These are phyloP conservation scores for Ctenopoma kingsleyae DNA, from an alignment of 2,797 vertebrate genomes.

Conservation along the genomic window DNA sequence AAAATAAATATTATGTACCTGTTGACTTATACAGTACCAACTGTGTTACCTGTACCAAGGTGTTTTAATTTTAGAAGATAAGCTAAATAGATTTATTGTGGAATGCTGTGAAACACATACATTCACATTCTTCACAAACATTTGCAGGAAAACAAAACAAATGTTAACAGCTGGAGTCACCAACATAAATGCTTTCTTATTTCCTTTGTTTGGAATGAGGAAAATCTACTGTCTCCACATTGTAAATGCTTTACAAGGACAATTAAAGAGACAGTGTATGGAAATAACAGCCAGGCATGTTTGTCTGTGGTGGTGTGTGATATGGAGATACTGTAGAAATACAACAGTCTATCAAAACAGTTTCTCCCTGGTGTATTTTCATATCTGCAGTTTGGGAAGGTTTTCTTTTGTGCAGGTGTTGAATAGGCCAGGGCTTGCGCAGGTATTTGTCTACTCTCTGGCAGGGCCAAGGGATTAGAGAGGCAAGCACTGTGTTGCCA, in stretches of 20 bases:
- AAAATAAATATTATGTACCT: neutral
- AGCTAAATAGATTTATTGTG: neutral
- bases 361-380: slow-evolving; percentile 74
- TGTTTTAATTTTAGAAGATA: neutral
- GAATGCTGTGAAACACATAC: neutral
- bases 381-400: slow-evolving; percentile 70
- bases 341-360: slow-evolving; percentile 70
- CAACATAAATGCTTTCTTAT: slow-evolving; percentile 40
- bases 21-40: too few relatives aligned
- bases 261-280: slow-evolving; percentile 34
- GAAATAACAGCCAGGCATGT: slow-evolving; percentile 29
- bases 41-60: too few relatives aligned
- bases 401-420: slow-evolving; percentile 84
- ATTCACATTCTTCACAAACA: too few relatives aligned
- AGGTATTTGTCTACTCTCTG: slow-evolving; percentile 84
- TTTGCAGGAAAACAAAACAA: too few relatives aligned
- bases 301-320: slow-evolving; percentile 61
- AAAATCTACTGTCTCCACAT: slow-evolving; percentile 4
- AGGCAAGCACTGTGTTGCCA: slow-evolving; percentile 85
- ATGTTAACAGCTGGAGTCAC: slow-evolving; percentile 48
- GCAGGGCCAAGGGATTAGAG: slow-evolving; percentile 81
- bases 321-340: slow-evolving; percentile 66
- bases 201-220: slow-evolving; percentile 36
- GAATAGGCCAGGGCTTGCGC: slow-evolving; percentile 80
- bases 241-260: slow-evolving; percentile 47